Evolutionary conservation across 2,113 vertebrate genomes (phyloP).

Genomic region (Canis aureus): DNA sequence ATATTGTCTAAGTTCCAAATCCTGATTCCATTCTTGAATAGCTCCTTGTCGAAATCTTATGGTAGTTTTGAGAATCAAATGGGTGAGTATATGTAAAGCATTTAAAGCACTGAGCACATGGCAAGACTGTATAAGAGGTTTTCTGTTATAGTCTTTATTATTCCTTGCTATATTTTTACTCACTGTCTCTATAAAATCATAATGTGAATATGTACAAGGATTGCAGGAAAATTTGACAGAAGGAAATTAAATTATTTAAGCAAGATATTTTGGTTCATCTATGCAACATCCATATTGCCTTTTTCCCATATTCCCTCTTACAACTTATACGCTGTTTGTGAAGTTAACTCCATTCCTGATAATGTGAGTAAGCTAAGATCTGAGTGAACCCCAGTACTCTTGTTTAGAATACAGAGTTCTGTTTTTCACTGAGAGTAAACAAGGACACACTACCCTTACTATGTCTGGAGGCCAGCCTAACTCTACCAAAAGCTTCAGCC

Average conservation of each 20-base stretch:
- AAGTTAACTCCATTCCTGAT: not conserved
- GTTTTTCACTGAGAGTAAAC: not conserved
- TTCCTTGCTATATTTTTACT: constrained; percentile 34
- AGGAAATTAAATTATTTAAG: constrained; percentile 54
- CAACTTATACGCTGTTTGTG: not conserved
- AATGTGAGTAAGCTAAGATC: not conserved
- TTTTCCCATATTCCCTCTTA: not conserved
- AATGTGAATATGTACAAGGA: constrained; percentile 21
- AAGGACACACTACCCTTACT: not conserved
- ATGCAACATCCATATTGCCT: not conserved
- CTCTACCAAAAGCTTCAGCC: not conserved
- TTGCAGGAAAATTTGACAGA: not conserved
- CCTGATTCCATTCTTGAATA: not conserved
- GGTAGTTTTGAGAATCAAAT: not conserved
- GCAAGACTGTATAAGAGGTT: not conserved
- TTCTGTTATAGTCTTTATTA: constrained; percentile 57
- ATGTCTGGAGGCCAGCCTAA: not conserved
- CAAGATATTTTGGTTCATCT: constrained; percentile 10
- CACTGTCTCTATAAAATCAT: constrained; percentile 39
- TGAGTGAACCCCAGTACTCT: not conserved
- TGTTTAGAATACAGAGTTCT: not conserved
- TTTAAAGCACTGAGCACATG: not conserved
- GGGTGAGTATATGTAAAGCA: not conserved
- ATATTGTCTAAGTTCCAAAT: not conserved
- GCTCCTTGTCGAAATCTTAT: not conserved